Base-by-base conservation (phyloP, 1,140 invertebrate genomes). In the Propsilocerus akamusi region DNA sequence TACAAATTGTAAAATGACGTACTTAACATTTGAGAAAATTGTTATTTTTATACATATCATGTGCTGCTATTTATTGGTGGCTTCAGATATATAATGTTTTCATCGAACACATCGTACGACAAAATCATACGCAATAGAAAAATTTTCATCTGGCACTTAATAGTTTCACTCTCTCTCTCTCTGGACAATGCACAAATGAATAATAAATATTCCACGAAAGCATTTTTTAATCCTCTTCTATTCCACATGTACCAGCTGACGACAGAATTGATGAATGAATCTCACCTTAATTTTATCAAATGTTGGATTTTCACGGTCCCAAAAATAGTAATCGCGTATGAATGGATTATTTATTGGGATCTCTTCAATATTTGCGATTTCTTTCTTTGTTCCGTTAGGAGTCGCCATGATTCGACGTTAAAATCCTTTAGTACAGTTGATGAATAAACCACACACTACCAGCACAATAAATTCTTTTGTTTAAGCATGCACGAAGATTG, bases 341-440 rank as follows among this genome's bases (percentile, higher is more conserved):
- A 41, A 41, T 7, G 34, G n/a, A 41, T 41, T 41, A 17, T 17
- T 41, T 7, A 41, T 41, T 22, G 14, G 12, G 17, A 24, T 24
- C 25, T 23, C 20, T 47, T 47, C 14, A 25, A n/a, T n/a, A n/a
- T n/a, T n/a, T n/a, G n/a, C n/a, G n/a, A 41, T 20, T 41, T 41
- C 22, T 41, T 30, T 30, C 28, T 30, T 30, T 30, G 28, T 7
- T 12, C 28, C 11, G 14, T 2, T 30, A 12, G 28, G 28, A 30
- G 10, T 30, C 14, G 11, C 28, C 11, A 12, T 30, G 11, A 30
- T 30, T 30, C 14, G 10, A 4, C 28, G 28, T 30, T 30, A 67
- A 68, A 59, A 64, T 66, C 54, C 68, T 65, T 64, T 76, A 76
- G 76, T 79, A 76, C 78, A 76, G 76, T 74, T 76, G 69, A 62